Conservation (phyloP, 1,140 invertebrate species). For the Chironomus tepperi region DNA sequence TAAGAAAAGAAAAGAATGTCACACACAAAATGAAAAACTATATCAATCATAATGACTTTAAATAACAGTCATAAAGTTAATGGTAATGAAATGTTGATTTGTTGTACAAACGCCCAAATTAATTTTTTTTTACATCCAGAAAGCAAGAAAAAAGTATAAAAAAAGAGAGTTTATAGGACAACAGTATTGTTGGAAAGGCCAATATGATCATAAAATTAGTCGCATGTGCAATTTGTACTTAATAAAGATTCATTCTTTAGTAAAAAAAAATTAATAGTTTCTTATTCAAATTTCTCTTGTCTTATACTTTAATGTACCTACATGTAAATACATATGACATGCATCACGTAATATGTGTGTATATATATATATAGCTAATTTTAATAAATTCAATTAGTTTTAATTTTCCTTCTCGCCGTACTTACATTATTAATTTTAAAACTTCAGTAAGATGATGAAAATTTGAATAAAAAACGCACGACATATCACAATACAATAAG, state of each 20-base stretch:
- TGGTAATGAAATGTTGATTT: constrained; percentile 23
- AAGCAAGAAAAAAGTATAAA: no score
- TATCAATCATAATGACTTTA: constrained; percentile 17
- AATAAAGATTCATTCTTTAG: background rate
- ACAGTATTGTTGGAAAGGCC: background rate
- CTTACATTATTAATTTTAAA: constrained; percentile 8
- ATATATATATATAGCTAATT: background rate
- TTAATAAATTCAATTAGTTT: constrained; percentile 15
- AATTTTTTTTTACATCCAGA: background rate
- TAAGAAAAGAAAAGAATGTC: background rate
- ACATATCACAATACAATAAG: background rate
- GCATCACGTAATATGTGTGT: no score
- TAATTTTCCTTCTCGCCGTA: background rate
- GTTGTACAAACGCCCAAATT: constrained; percentile 10
- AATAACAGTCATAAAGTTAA: constrained; percentile 19
- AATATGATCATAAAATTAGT: constrained; percentile 19
- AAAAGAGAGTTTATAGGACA: no score
- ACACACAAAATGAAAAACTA: background rate
- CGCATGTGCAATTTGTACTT: constrained; percentile 3
- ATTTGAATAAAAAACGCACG: constrained; percentile 1
- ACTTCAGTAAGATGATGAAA: background rate
- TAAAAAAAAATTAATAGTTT: no score
- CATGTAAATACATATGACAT: no score
- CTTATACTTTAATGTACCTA: no score
- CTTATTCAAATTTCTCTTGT: no score